Base-by-base conservation (phyloP, 2,113 vertebrate species). In the Patagioenas fasciata region DNA sequence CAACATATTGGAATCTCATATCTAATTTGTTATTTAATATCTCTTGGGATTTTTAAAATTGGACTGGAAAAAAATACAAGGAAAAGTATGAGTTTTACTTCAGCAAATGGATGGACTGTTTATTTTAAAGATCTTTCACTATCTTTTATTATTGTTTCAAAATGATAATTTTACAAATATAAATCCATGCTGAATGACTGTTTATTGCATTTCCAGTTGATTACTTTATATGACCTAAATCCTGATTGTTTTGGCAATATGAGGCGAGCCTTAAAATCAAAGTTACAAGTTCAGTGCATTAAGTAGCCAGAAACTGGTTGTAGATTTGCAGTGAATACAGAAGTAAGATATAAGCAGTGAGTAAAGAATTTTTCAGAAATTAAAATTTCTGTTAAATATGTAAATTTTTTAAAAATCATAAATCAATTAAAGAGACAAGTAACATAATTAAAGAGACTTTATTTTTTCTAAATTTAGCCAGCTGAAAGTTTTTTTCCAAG, bases 1-100 rank as follows among this genome's bases (percentile, higher is more conserved):
- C 53, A 91, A 57, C 57, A 23, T 78, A 93, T 54, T 93, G 85
- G 72, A 96, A 94, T 40, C 53, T 94, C 65, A 54, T 94, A 72
- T 89, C 88, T 84, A 78, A 96, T 97, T 96, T 93, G 90, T 78
- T 84, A 53, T 31, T 80, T 88, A 89, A 86, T 75, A 74, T 94
- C 85, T 31, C 57, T 21, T 36, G 61, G 65, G 87, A 61, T 64
- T 95, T 95, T 92, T 28, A 82, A 92, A 92, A 95, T 34, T 75
- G 36, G 34, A 44, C 65, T 92, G 69, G 40, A 82, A 92, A 92
- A 50, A 44, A 44, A 44, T n/a, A 44, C 28, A 72, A 44, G 32
- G 34, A 69, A 92, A 89, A 82, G 36, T 61, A 34, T 1, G 2
- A 90, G 51, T 56, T 23, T 58, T 29, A 58, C 60, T 88, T 94